Percentiles rank a stretch among this genome's conserved stretches.
phyloP scores from a whole-genome alignment of 2,888 invertebrate genomes.

The Baccha elongata region DNA sequence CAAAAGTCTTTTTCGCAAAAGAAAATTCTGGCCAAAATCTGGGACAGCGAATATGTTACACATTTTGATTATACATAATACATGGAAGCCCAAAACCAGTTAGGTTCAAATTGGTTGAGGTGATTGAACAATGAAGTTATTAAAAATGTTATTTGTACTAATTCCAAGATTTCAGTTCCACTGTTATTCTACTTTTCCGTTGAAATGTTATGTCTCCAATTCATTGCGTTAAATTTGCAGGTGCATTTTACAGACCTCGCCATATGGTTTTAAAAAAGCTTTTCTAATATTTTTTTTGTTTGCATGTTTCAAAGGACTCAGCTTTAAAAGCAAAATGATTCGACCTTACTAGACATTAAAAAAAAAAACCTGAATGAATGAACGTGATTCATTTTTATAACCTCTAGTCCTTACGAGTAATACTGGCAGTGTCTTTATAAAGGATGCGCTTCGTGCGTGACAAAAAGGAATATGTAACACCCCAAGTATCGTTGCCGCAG shows the following conservation, averaged over 20 bases:
- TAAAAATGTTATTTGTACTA: no score
- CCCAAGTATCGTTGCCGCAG: neutral
- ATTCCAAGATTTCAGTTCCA: no score
- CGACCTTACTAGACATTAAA: neutral
- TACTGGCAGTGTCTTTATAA: conserved; percentile 19
- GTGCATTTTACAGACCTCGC: conserved; percentile 16
- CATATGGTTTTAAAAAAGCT: conserved; percentile 39
- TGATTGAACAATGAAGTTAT: no score
- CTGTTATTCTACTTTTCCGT: conserved; percentile 1
- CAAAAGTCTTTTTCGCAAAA: no score
- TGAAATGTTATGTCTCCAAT: conserved; percentile 14
- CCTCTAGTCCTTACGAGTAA: conserved; percentile 45
- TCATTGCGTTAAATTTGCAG: conserved; percentile 12
- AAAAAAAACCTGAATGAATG: conserved; percentile 3
- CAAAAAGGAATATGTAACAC: conserved; percentile 45
- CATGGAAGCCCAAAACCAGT: no score
- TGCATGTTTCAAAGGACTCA: conserved; percentile 16
- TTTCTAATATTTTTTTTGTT: conserved; percentile 52
- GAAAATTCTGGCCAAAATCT: no score
- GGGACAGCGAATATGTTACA: no score
- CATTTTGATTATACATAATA: no score
- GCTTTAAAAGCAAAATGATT: conserved; percentile 26
- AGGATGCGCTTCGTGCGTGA: conserved; percentile 52
- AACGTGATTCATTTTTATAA: conserved; percentile 69
- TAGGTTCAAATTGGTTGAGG: no score